Evolutionary conservation across 2,113 vertebrate genomes (phyloP).

Genomic region (Rousettus leschenaultii): DNA sequence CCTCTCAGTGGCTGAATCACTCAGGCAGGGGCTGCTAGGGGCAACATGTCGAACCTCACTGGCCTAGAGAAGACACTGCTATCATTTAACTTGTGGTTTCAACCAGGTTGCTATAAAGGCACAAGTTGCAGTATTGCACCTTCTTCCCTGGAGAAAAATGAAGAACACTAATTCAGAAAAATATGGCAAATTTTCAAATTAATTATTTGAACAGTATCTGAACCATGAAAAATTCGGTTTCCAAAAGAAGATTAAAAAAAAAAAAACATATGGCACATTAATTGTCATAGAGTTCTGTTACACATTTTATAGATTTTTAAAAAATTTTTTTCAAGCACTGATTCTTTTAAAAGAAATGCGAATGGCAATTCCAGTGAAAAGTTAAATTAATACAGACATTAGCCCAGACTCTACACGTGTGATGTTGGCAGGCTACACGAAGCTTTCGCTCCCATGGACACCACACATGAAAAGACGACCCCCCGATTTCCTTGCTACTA

Average conservation of each 20-base stretch:
- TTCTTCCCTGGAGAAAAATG: conserved; percentile 60
- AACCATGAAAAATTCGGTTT: conserved; percentile 73
- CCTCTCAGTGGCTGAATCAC: not conserved
- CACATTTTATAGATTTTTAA: conserved; percentile 61
- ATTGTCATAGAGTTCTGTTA: conserved; percentile 67
- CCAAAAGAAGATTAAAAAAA: conserved; percentile 21
- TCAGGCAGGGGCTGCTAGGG: not conserved
- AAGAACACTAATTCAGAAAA: conserved; percentile 69
- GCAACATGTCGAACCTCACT: not conserved
- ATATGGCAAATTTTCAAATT: conserved; percentile 59
- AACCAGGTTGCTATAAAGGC: not conserved
- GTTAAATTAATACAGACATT: conserved; percentile 67
- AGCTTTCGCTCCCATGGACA: not conserved
- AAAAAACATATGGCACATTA: conserved; percentile 49
- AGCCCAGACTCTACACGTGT: not conserved
- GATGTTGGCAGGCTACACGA: not conserved
- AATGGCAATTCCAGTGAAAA: conserved; percentile 59
- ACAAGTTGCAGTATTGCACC: not conserved
- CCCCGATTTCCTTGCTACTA: not conserved
- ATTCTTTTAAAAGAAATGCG: conserved; percentile 59
- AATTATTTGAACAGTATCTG: conserved; percentile 74
- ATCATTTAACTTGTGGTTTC: not conserved
- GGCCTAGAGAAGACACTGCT: not conserved
- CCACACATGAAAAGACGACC: not conserved
- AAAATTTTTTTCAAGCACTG: conserved; percentile 39